phyloP scores from a whole-genome alignment of 2,888 invertebrate genomes.

The Himalopsyche japonica region DNA sequence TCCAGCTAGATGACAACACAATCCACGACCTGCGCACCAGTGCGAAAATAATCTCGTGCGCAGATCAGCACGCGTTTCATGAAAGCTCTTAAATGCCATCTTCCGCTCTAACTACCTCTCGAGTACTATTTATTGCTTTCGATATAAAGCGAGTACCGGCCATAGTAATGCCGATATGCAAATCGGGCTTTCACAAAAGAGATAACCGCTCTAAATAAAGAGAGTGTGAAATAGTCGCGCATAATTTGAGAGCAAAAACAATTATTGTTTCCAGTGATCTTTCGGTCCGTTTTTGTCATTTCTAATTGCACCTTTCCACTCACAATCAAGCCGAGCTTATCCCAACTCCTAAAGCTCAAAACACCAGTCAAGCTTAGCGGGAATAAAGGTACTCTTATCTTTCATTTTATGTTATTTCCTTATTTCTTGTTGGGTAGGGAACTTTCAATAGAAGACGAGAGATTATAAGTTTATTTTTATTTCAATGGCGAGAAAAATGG shows the following conservation, averaged over 20 bases:
- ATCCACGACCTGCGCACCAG: constrained; percentile 17
- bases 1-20: constrained; percentile 31
- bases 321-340: background rate
- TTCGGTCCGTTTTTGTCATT: background rate
- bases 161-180: constrained; percentile 12
- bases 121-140: constrained; percentile 2
- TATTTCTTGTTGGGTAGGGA: no score
- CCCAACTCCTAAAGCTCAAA: no score
- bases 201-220: background rate
- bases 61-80: constrained; percentile 23
- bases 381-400: no score
- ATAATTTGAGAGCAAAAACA: background rate
- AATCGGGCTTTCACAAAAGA: constrained; percentile 15
- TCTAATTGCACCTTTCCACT: background rate
- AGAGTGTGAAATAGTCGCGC: background rate
- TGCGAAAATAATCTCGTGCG: constrained; percentile 24
- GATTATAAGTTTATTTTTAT: no score
- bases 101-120: background rate
- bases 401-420: no score
- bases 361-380: no score
- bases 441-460: no score
- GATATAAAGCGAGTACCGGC: constrained; percentile 5
- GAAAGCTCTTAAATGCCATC: constrained; percentile 3
- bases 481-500: no score
- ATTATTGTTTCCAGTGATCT: background rate